Conservation (phyloP, 2,888 invertebrate species). For the Pollenia griseotomentosa region DNA sequence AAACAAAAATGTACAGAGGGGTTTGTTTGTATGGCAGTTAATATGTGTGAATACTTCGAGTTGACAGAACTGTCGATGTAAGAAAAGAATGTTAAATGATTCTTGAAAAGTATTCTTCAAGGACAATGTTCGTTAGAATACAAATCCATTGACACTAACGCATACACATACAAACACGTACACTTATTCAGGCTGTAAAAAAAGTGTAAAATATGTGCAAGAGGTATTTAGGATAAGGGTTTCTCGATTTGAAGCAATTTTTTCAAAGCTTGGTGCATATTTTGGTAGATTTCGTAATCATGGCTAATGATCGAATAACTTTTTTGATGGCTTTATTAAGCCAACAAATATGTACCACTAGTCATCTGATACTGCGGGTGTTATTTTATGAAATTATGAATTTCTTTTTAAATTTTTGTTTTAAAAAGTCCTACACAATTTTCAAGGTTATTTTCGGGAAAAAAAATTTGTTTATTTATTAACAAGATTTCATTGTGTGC, state of each 20-base stretch:
- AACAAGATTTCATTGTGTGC: too few species aligned
- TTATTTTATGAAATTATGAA: too few species aligned
- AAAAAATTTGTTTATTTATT: too few species aligned
- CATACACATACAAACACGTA: neutral
- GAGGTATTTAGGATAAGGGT: neutral
- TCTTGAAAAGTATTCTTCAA: conserved; percentile 53
- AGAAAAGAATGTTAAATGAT: conserved; percentile 61
- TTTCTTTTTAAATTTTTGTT: too few species aligned
- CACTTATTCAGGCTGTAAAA: neutral
- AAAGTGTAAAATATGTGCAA: conserved; percentile 11
- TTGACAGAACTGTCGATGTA: conserved; percentile 57
- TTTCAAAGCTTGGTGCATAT: neutral
- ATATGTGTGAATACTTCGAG: conserved; percentile 18
- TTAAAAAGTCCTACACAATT: too few species aligned
- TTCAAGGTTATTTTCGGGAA: too few species aligned
- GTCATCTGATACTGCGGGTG: too few species aligned
- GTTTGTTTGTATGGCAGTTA: conserved; percentile 33
- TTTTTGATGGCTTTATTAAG: too few species aligned
- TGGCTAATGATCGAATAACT: too few species aligned
- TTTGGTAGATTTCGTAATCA: too few species aligned
- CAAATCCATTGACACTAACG: conserved; percentile 27
- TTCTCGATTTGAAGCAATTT: neutral
- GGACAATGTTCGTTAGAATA: conserved; percentile 49
- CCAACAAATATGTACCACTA: too few species aligned
- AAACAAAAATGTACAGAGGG: neutral